Percentiles rank a stretch among this genome's conserved stretches.
These are phyloP conservation scores for Horisme vitalbata DNA, from an alignment of 2,888 invertebrate species.

Conservation along the genomic window DNA sequence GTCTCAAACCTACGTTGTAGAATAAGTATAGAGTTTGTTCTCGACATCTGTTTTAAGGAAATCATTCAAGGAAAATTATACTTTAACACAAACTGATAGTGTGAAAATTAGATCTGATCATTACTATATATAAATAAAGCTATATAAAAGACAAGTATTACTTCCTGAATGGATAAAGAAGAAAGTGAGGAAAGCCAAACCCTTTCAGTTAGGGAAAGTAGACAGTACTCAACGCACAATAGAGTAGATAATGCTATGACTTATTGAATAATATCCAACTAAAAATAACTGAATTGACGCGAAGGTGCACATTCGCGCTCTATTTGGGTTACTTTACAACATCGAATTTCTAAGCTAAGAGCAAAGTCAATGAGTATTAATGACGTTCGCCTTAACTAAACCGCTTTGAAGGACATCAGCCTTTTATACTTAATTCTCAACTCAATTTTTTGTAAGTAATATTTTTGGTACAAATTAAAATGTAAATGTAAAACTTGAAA, in stretches of 20 bases:
- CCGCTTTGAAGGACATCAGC: too few relatives aligned
- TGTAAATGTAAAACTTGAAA: conserved; percentile 1
- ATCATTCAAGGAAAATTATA: conserved; percentile 1
- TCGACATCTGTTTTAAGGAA: not conserved
- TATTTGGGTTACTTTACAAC: not conserved
- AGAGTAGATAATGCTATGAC: conserved; percentile 17
- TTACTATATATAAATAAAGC: too few relatives aligned
- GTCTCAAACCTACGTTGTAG: not conserved
- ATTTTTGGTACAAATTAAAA: not conserved
- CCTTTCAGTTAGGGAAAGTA: too few relatives aligned
- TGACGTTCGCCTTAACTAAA: not conserved
- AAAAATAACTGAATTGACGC: conserved; percentile 3
- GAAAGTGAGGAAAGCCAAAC: too few relatives aligned
- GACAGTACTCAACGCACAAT: too few relatives aligned
- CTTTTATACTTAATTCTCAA: not conserved
- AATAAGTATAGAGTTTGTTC: not conserved
- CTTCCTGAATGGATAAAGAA: too few relatives aligned
- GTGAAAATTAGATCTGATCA: too few relatives aligned
- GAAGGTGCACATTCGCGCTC: conserved; percentile 24
- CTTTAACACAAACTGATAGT: conserved; percentile 14
- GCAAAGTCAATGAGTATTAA: too few relatives aligned
- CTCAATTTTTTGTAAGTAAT: not conserved
- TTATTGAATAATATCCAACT: not conserved
- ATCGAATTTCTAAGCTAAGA: too few relatives aligned
- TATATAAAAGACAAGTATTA: too few relatives aligned